A percentile compares a stretch with the other conserved stretches of the same genome.
Evolutionary conservation across 2,797 vertebrate species (phyloP).

Genomic region (Enteromius anoplus): DNA sequence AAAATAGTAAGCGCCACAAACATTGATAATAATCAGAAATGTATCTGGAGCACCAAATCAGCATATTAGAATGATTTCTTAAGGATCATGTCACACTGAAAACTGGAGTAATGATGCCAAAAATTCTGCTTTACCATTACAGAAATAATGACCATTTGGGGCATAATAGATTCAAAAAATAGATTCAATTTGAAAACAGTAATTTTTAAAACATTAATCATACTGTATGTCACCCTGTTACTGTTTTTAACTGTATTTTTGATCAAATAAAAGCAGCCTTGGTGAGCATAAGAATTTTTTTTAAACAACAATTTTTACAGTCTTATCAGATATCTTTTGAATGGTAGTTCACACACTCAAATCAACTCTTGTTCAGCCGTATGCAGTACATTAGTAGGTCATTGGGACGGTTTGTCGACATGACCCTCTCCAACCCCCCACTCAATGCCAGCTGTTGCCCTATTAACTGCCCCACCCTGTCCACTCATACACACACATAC

Average conservation of each 20-base stretch:
- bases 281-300: no score
- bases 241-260: neutral
- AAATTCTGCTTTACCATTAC: neutral
- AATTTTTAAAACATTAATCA: neutral
- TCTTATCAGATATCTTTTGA: neutral
- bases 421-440: slow-evolving; percentile 37
- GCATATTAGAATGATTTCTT: neutral
- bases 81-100: neutral
- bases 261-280: neutral
- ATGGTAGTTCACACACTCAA: slow-evolving; percentile 3
- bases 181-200: neutral
- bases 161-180: neutral
- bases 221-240: neutral
- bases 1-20: neutral
- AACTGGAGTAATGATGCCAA: neutral
- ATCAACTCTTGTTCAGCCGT: slow-evolving; percentile 1
- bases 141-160: neutral
- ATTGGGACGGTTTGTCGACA: slow-evolving; percentile 28
- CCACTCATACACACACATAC: slow-evolving; percentile 49
- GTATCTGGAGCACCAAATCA: neutral
- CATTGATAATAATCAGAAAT: neutral
- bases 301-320: neutral
- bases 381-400: slow-evolving; percentile 37
- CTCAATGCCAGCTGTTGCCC: slow-evolving; percentile 52
- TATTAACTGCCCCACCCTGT: slow-evolving; percentile 32